phyloP scores from a whole-genome alignment of 2,113 vertebrate species.

The Neogale vison region DNA sequence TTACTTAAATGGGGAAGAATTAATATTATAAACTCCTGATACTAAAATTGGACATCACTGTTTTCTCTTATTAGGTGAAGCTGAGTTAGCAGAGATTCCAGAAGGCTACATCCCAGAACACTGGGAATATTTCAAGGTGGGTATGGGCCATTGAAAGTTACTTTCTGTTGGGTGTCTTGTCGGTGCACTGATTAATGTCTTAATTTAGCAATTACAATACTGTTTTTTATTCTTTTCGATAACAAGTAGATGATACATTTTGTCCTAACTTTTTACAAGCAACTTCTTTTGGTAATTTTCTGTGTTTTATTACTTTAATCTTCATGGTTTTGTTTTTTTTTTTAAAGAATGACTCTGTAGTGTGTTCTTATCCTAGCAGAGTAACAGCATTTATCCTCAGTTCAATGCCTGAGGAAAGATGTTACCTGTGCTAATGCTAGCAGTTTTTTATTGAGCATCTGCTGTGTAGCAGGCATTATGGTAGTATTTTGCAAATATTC shows the following conservation, averaged over 20 bases:
- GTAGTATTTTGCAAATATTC: not conserved
- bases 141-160: not conserved
- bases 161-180: not conserved
- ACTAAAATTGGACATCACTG: not conserved
- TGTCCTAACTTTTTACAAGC: not conserved
- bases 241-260: constrained; percentile 26
- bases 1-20: constrained; percentile 22
- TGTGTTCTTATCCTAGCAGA: not conserved
- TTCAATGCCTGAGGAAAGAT: not conserved
- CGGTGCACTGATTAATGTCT: not conserved
- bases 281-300: constrained; percentile 25
- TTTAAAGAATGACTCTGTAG: not conserved
- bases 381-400: not conserved
- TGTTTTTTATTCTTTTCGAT: constrained; percentile 37
- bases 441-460: not conserved
- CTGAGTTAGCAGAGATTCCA: constrained; percentile 93
- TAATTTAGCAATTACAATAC: not conserved
- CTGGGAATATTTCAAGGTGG: constrained; percentile 96
- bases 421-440: not conserved
- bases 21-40: not conserved
- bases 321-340: not conserved
- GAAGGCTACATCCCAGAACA: constrained; percentile 93
- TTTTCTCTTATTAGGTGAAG: constrained; percentile 88
- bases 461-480: not conserved
- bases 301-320: not conserved